Base-by-base conservation (phyloP, 2,797 vertebrate species). In the Neopelma chrysocephalum region DNA sequence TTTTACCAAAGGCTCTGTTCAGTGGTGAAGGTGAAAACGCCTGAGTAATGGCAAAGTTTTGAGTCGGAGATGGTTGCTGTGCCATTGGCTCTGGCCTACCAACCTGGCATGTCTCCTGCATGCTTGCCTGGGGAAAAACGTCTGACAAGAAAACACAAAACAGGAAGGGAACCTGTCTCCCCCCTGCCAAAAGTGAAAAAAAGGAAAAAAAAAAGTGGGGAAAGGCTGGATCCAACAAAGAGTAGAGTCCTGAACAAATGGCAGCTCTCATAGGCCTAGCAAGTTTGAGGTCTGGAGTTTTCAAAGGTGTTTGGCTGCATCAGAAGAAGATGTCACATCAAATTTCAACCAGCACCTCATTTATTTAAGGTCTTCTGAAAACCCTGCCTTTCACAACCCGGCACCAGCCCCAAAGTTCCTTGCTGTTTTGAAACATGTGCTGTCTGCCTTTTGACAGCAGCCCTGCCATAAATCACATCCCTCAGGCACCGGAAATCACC, bases 311-410 rank as follows among this genome's bases (percentile, higher is more conserved):
- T 53, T 83, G 56, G 79, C 51, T 76, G 71, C 57, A 36, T 27
- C 68, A 90, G 65, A 86, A 87, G 66, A 72, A 77, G 64, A 82
- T 64, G 81, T 54, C 73, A 85, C 70, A 89, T 56, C n/a, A 13
- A 89, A 92, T 89, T 93, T 96, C 93, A 89, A 73, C 61, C 47
- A 79, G 50, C 93, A 94, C 83, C 81, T 93, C 72, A 87, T 95
- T 92, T 81, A 85, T 94, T 85, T 78, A 68, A 92, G 32, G 71
- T 48, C 79, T 78, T 95, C 71, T 92, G 80, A 94, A 94, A 94
- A 94, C 58, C 10, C 45, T 83, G 87, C 38, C 83, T 94, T 94
- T 92, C 94, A 82, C 76, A 96, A 90, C 61, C 84, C 12, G 0
- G 71, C 81, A 87, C 36, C 76, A 91, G 43, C 83, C 68, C 89